phyloP scores from a whole-genome alignment of 1,140 invertebrate genomes.

The Branchinecta lindahli region DNA sequence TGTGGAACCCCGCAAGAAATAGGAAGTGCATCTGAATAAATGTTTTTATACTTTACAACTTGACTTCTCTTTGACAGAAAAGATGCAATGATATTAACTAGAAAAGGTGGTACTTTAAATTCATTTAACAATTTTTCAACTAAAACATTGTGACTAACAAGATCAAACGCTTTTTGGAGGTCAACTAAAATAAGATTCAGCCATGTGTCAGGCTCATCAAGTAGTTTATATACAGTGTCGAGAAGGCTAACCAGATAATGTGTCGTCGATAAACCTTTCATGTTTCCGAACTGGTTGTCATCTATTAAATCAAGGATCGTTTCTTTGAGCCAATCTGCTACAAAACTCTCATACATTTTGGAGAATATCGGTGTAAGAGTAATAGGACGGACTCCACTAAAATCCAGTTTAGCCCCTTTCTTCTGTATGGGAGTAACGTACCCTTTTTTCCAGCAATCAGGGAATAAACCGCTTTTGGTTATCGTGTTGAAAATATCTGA shows the following conservation, averaged over 20 bases:
- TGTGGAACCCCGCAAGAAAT: background rate
- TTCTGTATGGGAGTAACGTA: background rate
- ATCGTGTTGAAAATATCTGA: background rate
- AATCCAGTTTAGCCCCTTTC: background rate
- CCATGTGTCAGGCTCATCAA: background rate
- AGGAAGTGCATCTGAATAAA: constrained; percentile 6
- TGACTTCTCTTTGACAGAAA: constrained; percentile 2
- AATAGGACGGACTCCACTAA: background rate
- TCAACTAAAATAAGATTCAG: background rate
- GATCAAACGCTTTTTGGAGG: background rate
- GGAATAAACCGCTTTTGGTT: constrained; percentile 1
- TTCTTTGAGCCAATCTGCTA: constrained; percentile 2
- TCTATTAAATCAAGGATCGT: background rate
- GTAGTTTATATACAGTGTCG: constrained; percentile 3
- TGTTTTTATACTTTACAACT: background rate
- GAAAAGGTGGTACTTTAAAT: background rate
- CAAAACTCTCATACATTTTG: background rate
- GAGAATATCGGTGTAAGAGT: background rate
- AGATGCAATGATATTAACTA: constrained; percentile 7
- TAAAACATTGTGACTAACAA: constrained; percentile 9
- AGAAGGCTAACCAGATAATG: constrained; percentile 4
- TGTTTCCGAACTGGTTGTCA: background rate
- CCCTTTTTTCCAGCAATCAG: constrained; percentile 4
- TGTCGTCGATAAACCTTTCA: constrained; percentile 10
- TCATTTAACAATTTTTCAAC: background rate